Evolutionary conservation across 2,888 invertebrate species (phyloP).

Genomic region (Erebia palarica): DNA sequence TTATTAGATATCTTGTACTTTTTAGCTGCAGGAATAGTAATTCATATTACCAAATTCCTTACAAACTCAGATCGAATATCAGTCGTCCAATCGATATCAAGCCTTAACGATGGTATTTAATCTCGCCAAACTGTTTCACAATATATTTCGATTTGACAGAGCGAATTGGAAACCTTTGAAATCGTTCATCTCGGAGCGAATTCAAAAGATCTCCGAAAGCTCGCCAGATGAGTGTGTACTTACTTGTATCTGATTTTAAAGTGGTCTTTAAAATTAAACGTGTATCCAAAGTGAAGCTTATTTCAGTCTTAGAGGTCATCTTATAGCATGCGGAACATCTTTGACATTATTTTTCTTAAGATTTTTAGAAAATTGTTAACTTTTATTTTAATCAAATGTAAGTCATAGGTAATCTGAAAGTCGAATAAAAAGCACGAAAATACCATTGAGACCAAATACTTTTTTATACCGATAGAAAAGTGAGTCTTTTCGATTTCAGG

Average conservation of each 20-base stretch:
- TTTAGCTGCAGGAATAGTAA: too few relatives aligned
- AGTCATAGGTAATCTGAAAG: too few relatives aligned
- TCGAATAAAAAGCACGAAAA: too few relatives aligned
- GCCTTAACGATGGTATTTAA: background rate
- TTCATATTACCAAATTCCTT: too few relatives aligned
- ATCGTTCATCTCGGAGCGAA: background rate
- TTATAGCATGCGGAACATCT: background rate
- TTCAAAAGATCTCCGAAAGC: background rate
- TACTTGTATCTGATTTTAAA: conserved; percentile 4
- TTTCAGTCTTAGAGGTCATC: background rate
- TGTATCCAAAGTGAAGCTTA: background rate
- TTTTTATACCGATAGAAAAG: too few relatives aligned
- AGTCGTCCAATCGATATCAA: background rate
- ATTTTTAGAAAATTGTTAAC: background rate
- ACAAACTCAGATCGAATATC: background rate
- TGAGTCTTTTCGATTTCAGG: too few relatives aligned
- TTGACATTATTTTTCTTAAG: background rate
- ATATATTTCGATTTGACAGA: conserved; percentile 5
- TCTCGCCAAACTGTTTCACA: background rate
- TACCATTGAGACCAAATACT: too few relatives aligned
- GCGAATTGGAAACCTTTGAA: conserved; percentile 13
- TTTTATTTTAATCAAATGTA: background rate
- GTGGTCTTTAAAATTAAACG: conserved; percentile 4
- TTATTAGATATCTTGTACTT: too few relatives aligned
- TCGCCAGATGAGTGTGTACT: background rate